phyloP scores from a whole-genome alignment of 2,797 vertebrate species.

The Typhlichthys subterraneus region DNA sequence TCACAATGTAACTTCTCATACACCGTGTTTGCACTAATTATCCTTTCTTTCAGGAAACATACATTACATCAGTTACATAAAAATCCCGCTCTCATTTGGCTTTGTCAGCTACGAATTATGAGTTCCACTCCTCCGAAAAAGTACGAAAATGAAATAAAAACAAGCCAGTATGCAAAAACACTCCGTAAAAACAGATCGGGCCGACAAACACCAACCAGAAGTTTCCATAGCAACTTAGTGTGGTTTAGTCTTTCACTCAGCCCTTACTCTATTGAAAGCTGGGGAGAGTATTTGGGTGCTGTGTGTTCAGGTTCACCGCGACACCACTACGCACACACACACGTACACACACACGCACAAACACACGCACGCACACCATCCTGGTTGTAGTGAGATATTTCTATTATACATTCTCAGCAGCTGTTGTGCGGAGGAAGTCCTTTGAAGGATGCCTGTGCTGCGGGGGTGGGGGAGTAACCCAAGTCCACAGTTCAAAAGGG shows the following conservation, averaged over 20 bases:
- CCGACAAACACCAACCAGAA: conserved; percentile 18
- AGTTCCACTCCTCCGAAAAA: conserved; percentile 23
- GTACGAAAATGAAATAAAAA: not conserved
- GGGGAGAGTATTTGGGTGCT: conserved; percentile 46
- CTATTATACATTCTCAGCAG: conserved; percentile 71
- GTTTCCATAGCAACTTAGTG: conserved; percentile 27
- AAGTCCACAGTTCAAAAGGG: conserved; percentile 64
- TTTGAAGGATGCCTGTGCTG: conserved; percentile 63
- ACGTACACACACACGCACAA: conserved; percentile 15
- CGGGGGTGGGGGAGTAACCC: conserved; percentile 24
- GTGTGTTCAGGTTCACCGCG: conserved; percentile 47
- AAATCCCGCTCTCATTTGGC: conserved; percentile 8
- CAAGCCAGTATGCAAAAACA: not conserved
- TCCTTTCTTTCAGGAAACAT: conserved; percentile 28
- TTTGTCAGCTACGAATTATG: not conserved
- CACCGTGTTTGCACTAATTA: not conserved
- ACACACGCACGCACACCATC: conserved; percentile 18
- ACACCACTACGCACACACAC: conserved; percentile 43
- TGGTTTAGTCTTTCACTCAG: conserved; percentile 22
- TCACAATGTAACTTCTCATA: not conserved
- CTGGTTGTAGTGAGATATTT: conserved; percentile 42
- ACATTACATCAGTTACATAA: conserved; percentile 25
- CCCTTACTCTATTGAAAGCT: conserved; percentile 29
- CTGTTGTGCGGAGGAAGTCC: conserved; percentile 69
- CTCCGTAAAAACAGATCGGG: conserved; percentile 35